phyloP scores from a whole-genome alignment of 2,113 vertebrate species.

The Peromyscus polionotus region DNA sequence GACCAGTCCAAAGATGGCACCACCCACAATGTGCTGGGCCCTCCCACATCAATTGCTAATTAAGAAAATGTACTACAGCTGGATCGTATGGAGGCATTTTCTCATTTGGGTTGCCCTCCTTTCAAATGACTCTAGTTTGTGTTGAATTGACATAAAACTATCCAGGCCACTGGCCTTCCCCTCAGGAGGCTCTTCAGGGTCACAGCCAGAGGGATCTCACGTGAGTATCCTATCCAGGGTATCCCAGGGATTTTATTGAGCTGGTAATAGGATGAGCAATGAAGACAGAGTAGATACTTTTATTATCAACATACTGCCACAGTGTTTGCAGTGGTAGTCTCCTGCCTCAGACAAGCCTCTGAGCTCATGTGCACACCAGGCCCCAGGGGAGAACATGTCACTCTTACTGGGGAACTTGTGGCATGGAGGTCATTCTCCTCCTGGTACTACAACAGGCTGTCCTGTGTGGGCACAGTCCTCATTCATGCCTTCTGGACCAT shows the following conservation, averaged over 20 bases:
- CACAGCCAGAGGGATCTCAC: not conserved
- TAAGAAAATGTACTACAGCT: not conserved
- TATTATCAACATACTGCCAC: not conserved
- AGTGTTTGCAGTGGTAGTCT: fast-evolving
- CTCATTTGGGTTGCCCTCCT: not conserved
- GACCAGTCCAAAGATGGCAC: not conserved
- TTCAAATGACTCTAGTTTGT: not conserved
- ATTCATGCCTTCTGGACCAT: fast-evolving
- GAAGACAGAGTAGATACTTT: not conserved
- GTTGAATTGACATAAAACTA: not conserved
- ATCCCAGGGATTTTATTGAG: not conserved
- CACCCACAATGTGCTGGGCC: not conserved
- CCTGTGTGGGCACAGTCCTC: fast-evolving
- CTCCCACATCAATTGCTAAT: not conserved
- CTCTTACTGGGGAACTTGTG: not conserved
- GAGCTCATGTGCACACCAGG: not conserved
- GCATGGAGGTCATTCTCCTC: not conserved
- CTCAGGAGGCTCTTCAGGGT: not conserved
- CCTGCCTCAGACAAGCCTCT: not conserved
- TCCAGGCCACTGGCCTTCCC: not conserved
- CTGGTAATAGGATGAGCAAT: not conserved
- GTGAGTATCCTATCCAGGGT: too few species aligned
- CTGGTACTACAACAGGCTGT: fast-evolving
- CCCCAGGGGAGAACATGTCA: not conserved
- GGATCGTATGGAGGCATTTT: not conserved